Conservation (phyloP, 2,113 vertebrate species). For the Rhizomys pruinosus region DNA sequence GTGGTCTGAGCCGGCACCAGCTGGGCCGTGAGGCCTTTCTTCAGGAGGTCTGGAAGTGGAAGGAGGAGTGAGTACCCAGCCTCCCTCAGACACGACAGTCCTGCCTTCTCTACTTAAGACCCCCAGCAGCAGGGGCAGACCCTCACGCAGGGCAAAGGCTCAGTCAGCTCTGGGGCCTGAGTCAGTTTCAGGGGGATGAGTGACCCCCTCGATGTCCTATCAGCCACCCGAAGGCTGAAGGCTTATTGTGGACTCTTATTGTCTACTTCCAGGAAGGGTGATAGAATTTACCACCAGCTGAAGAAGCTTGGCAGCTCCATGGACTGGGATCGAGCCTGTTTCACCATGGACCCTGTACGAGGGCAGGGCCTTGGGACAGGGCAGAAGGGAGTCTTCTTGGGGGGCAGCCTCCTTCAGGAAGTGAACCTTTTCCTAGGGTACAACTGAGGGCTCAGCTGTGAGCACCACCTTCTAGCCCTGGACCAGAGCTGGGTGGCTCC, state of each 20-base stretch:
- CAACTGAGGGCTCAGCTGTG: neutral
- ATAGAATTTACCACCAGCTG: slow-evolving; percentile 94
- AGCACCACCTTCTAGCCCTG: neutral
- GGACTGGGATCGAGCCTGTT: slow-evolving; percentile 94
- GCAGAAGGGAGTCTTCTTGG: neutral
- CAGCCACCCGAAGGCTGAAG: neutral
- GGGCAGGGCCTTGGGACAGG: neutral
- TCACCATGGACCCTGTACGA: slow-evolving; percentile 94
- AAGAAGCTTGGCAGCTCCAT: slow-evolving; percentile 92
- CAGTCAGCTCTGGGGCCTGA: neutral
- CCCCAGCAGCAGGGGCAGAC: neutral
- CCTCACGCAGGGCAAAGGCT: neutral
- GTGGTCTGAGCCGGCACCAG: slow-evolving; percentile 90
- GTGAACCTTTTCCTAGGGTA: neutral
- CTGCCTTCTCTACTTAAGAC: accelerated
- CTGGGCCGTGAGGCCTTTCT: slow-evolving; percentile 92
- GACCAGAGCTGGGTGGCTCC: neutral
- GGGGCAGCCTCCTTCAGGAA: too few relatives aligned
- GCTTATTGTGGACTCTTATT: neutral
- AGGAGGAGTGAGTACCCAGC: slow-evolving; percentile 91
- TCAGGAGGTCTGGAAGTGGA: slow-evolving; percentile 94
- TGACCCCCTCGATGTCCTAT: neutral
- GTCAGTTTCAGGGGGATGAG: neutral
- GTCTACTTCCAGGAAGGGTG: slow-evolving; percentile 89
- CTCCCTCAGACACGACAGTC: accelerated